These are phyloP conservation scores for Malaclemys terrapin DNA, from an alignment of 2,113 vertebrate genomes.

Conservation along the genomic window DNA sequence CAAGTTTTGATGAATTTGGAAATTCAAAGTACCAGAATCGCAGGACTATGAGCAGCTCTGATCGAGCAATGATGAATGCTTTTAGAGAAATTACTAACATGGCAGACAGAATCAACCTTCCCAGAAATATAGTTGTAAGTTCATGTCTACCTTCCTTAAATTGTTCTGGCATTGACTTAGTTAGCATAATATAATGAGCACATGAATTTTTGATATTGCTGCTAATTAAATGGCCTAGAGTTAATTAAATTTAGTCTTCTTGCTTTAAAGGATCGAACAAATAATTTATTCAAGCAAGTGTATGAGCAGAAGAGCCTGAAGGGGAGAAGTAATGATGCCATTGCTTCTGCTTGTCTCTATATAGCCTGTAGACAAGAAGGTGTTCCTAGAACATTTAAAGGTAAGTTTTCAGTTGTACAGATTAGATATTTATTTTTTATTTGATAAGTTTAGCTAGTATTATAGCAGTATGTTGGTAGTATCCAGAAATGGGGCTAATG, in stretches of 20 bases:
- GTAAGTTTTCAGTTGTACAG: constrained; percentile 74
- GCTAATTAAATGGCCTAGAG: constrained; percentile 79
- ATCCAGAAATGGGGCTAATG: neutral
- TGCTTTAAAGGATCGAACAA: constrained; percentile 95
- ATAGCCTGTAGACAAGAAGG: constrained; percentile 99
- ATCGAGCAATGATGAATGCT: constrained; percentile 98
- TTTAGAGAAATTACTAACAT: constrained; percentile 99
- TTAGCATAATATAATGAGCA: constrained; percentile 79
- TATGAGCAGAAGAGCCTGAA: constrained; percentile 99
- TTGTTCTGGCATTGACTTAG: constrained; percentile 68
- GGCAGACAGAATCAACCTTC: constrained; percentile 99
- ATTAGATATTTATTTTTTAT: neutral
- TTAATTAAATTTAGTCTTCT: constrained; percentile 80
- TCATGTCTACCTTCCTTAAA: constrained; percentile 52
- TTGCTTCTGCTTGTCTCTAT: constrained; percentile 98
- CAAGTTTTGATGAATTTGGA: constrained; percentile 98
- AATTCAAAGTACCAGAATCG: constrained; percentile 99
- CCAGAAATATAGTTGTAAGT: constrained; percentile 97
- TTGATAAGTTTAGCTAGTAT: neutral
- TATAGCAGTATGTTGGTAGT: neutral
- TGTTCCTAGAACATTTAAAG: constrained; percentile 98
- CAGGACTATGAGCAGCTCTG: constrained; percentile 97
- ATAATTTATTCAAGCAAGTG: constrained; percentile 99
- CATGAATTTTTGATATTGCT: constrained; percentile 80
- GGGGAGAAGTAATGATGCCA: constrained; percentile 97